Conservation (phyloP, 2,888 invertebrate genomes). For the Steinernema carpocapsae region DNA sequence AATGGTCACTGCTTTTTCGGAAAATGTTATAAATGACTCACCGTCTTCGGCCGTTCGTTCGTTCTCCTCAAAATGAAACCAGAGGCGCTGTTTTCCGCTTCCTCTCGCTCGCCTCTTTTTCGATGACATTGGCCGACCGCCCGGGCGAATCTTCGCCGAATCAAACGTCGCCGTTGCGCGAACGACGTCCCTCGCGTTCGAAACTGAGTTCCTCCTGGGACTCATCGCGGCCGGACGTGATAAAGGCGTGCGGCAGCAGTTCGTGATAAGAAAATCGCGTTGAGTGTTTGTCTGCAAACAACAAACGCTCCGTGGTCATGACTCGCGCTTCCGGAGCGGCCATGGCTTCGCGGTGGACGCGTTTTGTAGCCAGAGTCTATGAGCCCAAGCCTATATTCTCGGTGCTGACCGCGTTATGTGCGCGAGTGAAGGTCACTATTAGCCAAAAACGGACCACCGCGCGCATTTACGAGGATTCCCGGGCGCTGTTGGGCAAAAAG, state of each 20-base stretch:
- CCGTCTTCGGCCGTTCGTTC: not conserved
- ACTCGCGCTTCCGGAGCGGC: not conserved
- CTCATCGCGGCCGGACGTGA: not conserved
- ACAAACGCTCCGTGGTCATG: not conserved
- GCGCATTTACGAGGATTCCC: too few relatives aligned
- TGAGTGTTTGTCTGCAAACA: conserved; percentile 30
- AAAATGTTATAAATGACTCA: not conserved
- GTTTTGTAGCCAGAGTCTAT: not conserved
- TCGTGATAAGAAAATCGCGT: conserved; percentile 29
- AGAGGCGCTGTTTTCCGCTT: not conserved
- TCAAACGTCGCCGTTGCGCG: not conserved
- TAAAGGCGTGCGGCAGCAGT: conserved; percentile 2
- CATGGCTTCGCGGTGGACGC: not conserved
- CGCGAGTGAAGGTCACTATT: too few relatives aligned
- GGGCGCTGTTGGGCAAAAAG: too few relatives aligned
- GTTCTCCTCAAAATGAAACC: not conserved
- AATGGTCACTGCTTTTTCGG: not conserved
- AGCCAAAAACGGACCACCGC: too few relatives aligned
- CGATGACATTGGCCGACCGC: not conserved
- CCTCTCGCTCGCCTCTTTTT: not conserved
- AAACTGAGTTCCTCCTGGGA: not conserved
- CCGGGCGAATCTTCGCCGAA: not conserved
- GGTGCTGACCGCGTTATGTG: too few relatives aligned
- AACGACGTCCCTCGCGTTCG: not conserved
- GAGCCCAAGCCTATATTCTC: too few relatives aligned